Evolutionary conservation across 2,113 vertebrate species (phyloP).

Genomic region (Hydrolagus affinis): DNA sequence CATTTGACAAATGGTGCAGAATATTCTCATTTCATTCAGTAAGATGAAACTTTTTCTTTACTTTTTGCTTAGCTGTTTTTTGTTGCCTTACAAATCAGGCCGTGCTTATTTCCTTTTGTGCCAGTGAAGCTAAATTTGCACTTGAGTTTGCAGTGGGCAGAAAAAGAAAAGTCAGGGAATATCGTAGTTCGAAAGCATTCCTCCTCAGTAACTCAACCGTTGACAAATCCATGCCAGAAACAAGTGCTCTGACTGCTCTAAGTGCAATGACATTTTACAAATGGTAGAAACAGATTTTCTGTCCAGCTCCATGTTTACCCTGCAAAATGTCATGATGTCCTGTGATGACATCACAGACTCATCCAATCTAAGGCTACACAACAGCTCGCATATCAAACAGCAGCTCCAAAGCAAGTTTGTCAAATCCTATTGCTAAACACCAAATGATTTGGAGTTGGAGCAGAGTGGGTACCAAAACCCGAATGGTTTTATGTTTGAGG

Average conservation of each 20-base stretch:
- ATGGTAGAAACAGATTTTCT: neutral
- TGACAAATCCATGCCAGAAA: neutral
- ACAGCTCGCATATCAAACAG: too few relatives aligned
- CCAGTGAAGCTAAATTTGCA: neutral
- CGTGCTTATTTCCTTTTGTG: neutral
- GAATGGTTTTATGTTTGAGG: too few relatives aligned
- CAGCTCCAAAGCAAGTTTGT: too few relatives aligned
- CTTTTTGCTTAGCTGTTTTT: neutral
- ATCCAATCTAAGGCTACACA: neutral
- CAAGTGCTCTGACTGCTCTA: neutral
- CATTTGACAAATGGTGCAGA: too few relatives aligned
- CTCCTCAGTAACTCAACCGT: neutral
- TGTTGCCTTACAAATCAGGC: neutral
- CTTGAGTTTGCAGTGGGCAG: neutral
- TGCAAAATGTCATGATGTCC: neutral
- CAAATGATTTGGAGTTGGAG: too few relatives aligned
- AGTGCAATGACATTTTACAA: conserved; percentile 18
- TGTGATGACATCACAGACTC: neutral
- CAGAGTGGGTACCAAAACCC: too few relatives aligned
- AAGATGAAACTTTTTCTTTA: neutral
- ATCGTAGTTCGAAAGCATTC: neutral
- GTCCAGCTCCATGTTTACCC: neutral
- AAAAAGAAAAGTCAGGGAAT: neutral
- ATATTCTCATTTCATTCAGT: too few relatives aligned
- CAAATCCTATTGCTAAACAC: too few relatives aligned